A percentile compares a stretch with the other conserved stretches of the same genome.
Conservation (phyloP, 2,113 vertebrate species). For the Peromyscus maniculatus region DNA sequence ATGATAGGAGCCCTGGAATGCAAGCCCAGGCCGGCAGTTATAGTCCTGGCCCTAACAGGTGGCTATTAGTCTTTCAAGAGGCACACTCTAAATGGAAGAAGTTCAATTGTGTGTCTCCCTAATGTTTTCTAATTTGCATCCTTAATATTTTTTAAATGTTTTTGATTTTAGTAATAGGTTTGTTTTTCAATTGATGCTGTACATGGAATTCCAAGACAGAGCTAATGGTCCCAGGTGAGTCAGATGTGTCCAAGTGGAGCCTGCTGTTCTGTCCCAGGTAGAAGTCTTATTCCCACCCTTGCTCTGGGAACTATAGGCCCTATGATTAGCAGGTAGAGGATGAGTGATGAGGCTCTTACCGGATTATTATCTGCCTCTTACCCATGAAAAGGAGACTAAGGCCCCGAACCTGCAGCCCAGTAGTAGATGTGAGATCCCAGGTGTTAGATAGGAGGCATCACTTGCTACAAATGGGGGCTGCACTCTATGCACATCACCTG, state of each 20-base stretch:
- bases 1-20: not conserved
- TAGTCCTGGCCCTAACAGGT: not conserved
- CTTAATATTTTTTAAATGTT: not conserved
- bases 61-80: not conserved
- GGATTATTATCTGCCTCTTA: not conserved
- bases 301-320: no score
- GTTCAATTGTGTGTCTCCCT: not conserved
- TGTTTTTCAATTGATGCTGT: not conserved
- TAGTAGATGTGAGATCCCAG: not conserved
- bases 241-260: not conserved
- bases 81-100: not conserved
- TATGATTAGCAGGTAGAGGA: not conserved
- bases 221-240: not conserved
- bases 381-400: not conserved
- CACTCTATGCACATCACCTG: accelerated
- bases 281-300: not conserved
- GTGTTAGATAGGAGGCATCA: not conserved
- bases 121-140: not conserved
- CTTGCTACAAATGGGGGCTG: not conserved
- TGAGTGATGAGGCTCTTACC: not conserved
- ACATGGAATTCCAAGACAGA: not conserved
- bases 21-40: not conserved
- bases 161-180: not conserved
- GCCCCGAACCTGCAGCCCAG: not conserved
- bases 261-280: accelerated